Base-by-base conservation (phyloP, 2,888 invertebrate species). In the Antitype chi region DNA sequence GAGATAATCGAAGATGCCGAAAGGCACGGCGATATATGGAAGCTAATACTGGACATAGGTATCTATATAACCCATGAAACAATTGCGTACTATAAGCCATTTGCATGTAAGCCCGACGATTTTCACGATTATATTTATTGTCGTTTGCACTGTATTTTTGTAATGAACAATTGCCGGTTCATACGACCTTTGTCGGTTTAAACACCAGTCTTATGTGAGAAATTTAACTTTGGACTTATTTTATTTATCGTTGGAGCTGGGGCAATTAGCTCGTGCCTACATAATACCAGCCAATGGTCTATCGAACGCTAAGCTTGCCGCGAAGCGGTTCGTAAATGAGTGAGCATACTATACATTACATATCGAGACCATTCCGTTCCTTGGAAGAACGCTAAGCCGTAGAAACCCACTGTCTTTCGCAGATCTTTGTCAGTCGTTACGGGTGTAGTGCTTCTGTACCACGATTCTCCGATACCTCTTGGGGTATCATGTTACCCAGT, bases 1-100 rank as follows among this genome's bases (percentile, higher is more conserved):
- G 23, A 47, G 32, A 52, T 64, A 53, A 64, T 71, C 43, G 43
- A 78, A 78, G 25, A 59, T 47, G 9, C 7, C 53, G 20, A 0
- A n/a, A 17, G n/a, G 8, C 13, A 6, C 11, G 0, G 15, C 2
- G 2, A 43, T 28, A n/a, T 43, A 59, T 28, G 7, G 32, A 17
- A 55, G 53, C 25, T 23, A 23, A 25, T 25, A 53, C n/a, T 25
- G 7, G 9, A 20, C 4, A 5, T 13, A 32, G 4, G 11, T 23
- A 60, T 2, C 11, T 6, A 57, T 25, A 25, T 25, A 32, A 38
- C 38, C 38, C 5, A 38, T 38, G 38, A 38, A 38, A 38, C 5
- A 6, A 38, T 38, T 6, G 38, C 38, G 3, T 38, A 38, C 3
- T 38, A 38, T 3, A 38, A 38, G 38, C 38, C 6, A 6, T 38